Percentiles rank a stretch among this genome's conserved stretches.
Conservation (phyloP, 2,797 vertebrate species). For the Gobionotothen gibberifrons region DNA sequence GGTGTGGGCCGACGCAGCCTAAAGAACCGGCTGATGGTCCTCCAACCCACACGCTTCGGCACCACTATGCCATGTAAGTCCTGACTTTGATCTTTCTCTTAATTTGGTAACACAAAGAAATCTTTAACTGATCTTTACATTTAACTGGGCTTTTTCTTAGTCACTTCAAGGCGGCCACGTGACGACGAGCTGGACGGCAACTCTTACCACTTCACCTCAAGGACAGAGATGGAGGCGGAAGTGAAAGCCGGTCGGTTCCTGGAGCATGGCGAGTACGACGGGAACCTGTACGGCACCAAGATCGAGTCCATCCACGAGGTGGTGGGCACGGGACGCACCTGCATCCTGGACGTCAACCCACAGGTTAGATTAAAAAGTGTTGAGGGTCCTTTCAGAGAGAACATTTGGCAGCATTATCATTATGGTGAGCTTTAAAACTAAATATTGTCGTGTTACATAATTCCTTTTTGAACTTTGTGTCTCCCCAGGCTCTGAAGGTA, state of each 20-base stretch:
- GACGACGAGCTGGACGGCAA: constrained; percentile 95
- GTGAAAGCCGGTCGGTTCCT: constrained; percentile 95
- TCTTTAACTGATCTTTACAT: not conserved
- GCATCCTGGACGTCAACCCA: constrained; percentile 97
- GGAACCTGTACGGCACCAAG: constrained; percentile 98
- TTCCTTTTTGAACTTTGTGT: not conserved
- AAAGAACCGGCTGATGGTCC: constrained; percentile 95
- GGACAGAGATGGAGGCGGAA: constrained; percentile 94
- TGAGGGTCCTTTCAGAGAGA: not conserved
- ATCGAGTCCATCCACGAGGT: constrained; percentile 97
- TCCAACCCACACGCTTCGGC: constrained; percentile 92
- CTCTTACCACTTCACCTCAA: constrained; percentile 93
- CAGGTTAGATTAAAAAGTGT: constrained; percentile 71
- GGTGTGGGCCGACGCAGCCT: constrained; percentile 97
- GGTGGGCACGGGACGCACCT: constrained; percentile 91
- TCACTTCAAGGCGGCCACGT: constrained; percentile 94
- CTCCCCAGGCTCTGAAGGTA: constrained; percentile 92
- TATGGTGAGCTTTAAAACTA: too few species aligned
- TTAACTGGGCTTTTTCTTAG: constrained; percentile 65
- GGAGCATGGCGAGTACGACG: constrained; percentile 98
- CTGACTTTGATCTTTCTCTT: too few species aligned
- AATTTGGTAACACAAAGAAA: too few species aligned
- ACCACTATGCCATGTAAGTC: constrained; percentile 93
- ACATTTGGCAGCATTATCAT: too few species aligned
- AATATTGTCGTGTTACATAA: not conserved